Base-by-base conservation (phyloP, 2,888 invertebrate species). In the Leucophenga montana region DNA sequence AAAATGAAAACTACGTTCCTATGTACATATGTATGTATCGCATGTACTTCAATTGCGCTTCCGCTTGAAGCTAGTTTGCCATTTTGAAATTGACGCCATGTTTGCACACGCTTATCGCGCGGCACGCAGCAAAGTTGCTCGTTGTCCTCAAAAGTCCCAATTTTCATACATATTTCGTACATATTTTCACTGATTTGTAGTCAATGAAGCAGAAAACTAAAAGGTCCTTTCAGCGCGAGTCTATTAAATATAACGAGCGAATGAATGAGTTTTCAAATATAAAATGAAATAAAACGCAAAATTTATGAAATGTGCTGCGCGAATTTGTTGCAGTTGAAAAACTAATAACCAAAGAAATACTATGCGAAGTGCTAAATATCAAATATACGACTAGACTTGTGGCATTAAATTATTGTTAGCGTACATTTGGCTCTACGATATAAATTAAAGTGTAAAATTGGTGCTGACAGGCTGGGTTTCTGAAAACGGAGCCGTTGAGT, bases 171-270 rank as follows among this genome's bases (percentile, higher is more conserved):
- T 13, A 27, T 13, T 57, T 57, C 8, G 0, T 57, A 9, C 16
- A 46, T 9, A 20, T 64, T 48, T 48, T 14, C 18, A 13, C 50
- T 59, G 59, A 82, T 83, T 82, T 71, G 76, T 71, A 78, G 78
- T 80, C 84, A 79, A 84, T 82, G 83, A 79, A 82, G 84, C 74
- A 76, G 78, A 82, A 82, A 82, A 83, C 82, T 84, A 78, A 82
- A 78, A 82, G 79, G 81, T 84, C 82, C 46, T 68, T 84, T 75
- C 76, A 50, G 73, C 78, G 75, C 73, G 77, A 80, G 79, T 80
- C 84, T 82, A 81, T 82, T 84, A 84, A 82, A 82, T 84, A 78
- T 61, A 61, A 61, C 61, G 61, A 61, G 61, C 44, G 44, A 13
- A 48, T 1, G 31, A 57, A 57, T 27, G 57, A 5, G 31, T 13